Evolutionary conservation across 2,797 vertebrate species (phyloP), one percentile per base, ranked within the genome.

Genomic region (Arrhamphus sclerolepis): DNA sequence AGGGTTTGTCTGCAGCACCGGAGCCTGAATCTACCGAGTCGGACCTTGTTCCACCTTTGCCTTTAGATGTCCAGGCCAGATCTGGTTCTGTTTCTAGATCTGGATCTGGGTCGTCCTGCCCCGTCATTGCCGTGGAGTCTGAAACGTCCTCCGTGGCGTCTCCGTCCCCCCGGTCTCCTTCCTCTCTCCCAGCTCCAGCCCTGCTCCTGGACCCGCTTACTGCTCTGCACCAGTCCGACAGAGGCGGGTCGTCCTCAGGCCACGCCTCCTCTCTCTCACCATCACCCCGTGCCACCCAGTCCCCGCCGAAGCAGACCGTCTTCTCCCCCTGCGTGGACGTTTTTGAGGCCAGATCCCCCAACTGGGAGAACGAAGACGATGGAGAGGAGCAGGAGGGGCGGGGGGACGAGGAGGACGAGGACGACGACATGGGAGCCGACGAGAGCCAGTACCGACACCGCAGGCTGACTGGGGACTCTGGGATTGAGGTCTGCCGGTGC

Each of bases 401-500:
- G 11, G 78, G 75, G 21, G 58, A 76, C 5, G 71, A 82, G 0
- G 89, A 91, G 8, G 83, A 88, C 0, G 91, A 92, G 0, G 91
- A 92, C 0, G 92, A 91, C 0, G 92, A 93, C 34, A 70, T 91
- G 54, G 92, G 91, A 0, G 89, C 90, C 0, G 93, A 93, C 1
- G 91, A 92, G 59, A 93, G 91, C 42, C 93, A 93, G 66, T 95
- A 93, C 48, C 85, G 95, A 66, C 94, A 93, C 56, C 92, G 95
- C 0, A 85, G 92, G 20, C 90, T 97, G 29, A 97, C 96, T 0
- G 96, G 95, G 0, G 96, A 98, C 86, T 98, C 96, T 0, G 96
- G 97, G 17, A 97, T 97, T 0, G 97, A 98, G 83, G 94, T 96
- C 58, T 95, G 95, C 55, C 86, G 94, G 17, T 94, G 94, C 64